Percentiles rank a stretch among this genome's conserved stretches.
Conservation (phyloP, 2,888 invertebrate genomes). For the Matsumyia berberina region DNA sequence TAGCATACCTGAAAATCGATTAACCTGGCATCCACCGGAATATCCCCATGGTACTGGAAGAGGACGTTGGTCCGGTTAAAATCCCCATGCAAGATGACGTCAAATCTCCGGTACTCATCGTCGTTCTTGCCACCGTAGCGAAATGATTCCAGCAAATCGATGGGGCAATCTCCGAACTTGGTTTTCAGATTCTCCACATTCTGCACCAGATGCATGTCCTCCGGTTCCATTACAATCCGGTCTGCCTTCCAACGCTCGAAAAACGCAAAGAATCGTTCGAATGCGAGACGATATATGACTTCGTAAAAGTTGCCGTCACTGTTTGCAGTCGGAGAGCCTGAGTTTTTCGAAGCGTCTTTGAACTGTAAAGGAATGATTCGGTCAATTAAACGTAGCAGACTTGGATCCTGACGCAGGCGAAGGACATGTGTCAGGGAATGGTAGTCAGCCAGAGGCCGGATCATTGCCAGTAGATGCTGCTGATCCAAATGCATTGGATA, state of each 20-base stretch:
- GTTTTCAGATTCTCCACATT: slow-evolving; percentile 78
- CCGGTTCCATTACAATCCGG: slow-evolving; percentile 46
- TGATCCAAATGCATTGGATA: slow-evolving; percentile 80
- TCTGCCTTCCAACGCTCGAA: slow-evolving; percentile 78
- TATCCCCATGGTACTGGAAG: slow-evolving; percentile 79
- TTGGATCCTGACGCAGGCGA: not conserved
- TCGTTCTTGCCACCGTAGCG: slow-evolving; percentile 76
- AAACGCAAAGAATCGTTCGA: slow-evolving; percentile 81
- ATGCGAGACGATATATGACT: slow-evolving; percentile 80
- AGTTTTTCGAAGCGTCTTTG: slow-evolving; percentile 18
- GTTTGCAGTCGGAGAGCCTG: not conserved
- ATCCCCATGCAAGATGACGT: slow-evolving; percentile 82
- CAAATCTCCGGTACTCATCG: slow-evolving; percentile 79
- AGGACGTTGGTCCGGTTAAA: slow-evolving; percentile 83
- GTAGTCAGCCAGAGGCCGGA: slow-evolving; percentile 79
- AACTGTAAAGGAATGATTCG: slow-evolving; percentile 74
- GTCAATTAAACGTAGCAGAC: slow-evolving; percentile 50
- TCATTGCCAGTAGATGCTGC: slow-evolving; percentile 81
- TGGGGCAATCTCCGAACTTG: slow-evolving; percentile 80
- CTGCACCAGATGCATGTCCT: slow-evolving; percentile 76
- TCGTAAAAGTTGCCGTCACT: slow-evolving; percentile 78
- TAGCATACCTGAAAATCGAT: slow-evolving; percentile 82
- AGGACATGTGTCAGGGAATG: slow-evolving; percentile 73
- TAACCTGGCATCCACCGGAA: slow-evolving; percentile 79
- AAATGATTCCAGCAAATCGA: slow-evolving; percentile 79